phyloP scores from a whole-genome alignment of 1,140 invertebrate species.

The Halotydeus destructor region DNA sequence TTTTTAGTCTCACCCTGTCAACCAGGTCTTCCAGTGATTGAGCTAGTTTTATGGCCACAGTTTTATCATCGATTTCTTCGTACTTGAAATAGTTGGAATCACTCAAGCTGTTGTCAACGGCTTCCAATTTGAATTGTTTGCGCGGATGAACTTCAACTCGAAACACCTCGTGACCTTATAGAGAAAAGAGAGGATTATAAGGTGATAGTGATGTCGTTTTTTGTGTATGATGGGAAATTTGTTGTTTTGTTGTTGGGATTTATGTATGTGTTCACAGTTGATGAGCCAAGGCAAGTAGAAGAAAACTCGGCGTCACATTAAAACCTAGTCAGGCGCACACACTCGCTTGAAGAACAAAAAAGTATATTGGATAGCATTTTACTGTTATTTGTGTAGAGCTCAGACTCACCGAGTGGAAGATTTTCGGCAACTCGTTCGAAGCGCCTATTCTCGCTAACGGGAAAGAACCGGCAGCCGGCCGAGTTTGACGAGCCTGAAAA shows the following conservation, averaged over 20 bases:
- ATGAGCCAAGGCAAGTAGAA: no score
- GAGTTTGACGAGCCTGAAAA: no score
- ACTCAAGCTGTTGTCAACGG: slow-evolving; percentile 44
- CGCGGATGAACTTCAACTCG: slow-evolving; percentile 47
- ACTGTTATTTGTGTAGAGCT: no score
- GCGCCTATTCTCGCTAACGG: slow-evolving; percentile 45
- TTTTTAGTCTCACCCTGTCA: slow-evolving; percentile 40
- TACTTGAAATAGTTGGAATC: slow-evolving; percentile 46
- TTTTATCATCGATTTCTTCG: slow-evolving; percentile 43
- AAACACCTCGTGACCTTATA: slow-evolving; percentile 39
- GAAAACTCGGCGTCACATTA: no score
- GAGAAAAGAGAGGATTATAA: background rate
- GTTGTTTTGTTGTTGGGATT: background rate
- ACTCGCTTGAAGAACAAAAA: no score
- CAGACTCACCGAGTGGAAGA: slow-evolving; percentile 20
- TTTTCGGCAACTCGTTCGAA: slow-evolving; percentile 43
- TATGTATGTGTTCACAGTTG: background rate
- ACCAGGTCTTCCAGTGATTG: slow-evolving; percentile 52
- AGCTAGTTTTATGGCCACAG: slow-evolving; percentile 44
- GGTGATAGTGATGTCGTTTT: background rate
- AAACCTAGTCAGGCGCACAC: no score
- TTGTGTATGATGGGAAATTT: background rate
- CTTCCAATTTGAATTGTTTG: slow-evolving; percentile 41
- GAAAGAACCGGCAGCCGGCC: slow-evolving; percentile 59
- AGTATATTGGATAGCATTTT: no score